These are phyloP conservation scores for Gastracanthus pulcherrimus DNA, from an alignment of 2,888 invertebrate species.

Conservation along the genomic window DNA sequence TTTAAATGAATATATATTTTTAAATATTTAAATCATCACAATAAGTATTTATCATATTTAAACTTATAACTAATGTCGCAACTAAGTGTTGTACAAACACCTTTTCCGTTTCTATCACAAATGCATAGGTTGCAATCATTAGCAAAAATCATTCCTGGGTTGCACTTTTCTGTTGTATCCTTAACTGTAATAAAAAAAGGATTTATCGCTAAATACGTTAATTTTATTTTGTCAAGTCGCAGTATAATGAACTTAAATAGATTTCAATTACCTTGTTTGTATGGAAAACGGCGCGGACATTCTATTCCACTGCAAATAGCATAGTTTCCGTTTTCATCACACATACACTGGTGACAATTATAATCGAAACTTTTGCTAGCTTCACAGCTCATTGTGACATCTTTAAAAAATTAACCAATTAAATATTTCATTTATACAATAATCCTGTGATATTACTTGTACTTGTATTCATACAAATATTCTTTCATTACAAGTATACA, in stretches of 20 bases:
- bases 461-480: no score
- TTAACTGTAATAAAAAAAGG: conserved; percentile 8
- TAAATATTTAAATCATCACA: neutral
- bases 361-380: conserved; percentile 78
- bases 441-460: no score
- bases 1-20: no score
- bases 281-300: neutral
- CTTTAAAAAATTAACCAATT: no score
- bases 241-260: neutral
- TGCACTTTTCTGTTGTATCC: conserved; percentile 27
- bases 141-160: conserved; percentile 78
- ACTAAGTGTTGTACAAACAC: conserved; percentile 77
- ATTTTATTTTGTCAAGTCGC: neutral
- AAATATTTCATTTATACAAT: no score
- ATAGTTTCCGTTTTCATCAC: conserved; percentile 78
- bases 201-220: no score
- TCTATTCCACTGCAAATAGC: conserved; percentile 76
- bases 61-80: conserved; percentile 50
- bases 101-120: conserved; percentile 78
- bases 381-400: conserved; percentile 26
- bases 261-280: neutral
- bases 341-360: conserved; percentile 79
- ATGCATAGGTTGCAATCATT: conserved; percentile 79
- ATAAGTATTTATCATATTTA: no score
- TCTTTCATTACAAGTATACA: no score